Conservation (phyloP, 2,888 invertebrate genomes). For the Platynereis dumerilii region DNA sequence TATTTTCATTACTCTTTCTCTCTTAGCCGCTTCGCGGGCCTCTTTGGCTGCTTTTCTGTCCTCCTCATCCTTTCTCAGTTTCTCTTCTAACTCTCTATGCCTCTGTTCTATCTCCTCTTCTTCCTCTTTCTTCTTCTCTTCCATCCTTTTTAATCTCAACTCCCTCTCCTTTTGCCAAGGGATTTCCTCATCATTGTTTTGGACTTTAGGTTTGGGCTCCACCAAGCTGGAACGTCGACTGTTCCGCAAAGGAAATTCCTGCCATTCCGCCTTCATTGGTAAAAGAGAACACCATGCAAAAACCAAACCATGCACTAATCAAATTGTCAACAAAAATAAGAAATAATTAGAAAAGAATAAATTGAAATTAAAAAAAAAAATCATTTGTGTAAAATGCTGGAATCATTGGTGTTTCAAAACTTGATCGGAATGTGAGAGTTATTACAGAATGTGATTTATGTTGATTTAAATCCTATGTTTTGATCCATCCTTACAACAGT, state of each 20-base stretch:
- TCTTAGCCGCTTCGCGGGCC: constrained; percentile 15
- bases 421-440: too few relatives aligned
- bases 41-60: constrained; percentile 13
- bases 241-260: constrained; percentile 8
- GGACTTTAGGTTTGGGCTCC: not conserved
- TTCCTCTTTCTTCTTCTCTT: constrained; percentile 1
- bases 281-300: constrained; percentile 1
- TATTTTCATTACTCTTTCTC: constrained; percentile 16
- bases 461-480: too few relatives aligned
- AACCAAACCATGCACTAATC: not conserved
- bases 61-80: not conserved
- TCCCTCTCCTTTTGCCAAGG: constrained; percentile 3
- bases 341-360: too few relatives aligned
- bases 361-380: too few relatives aligned
- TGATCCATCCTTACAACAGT: too few relatives aligned
- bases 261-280: not conserved
- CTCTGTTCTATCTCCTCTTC: not conserved
- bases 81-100: constrained; percentile 5
- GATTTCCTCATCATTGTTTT: not conserved
- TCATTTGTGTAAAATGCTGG: too few relatives aligned
- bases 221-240: not conserved
- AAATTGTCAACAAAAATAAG: not conserved
- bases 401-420: too few relatives aligned
- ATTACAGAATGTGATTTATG: too few relatives aligned
- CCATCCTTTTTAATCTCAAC: not conserved